phyloP scores from a whole-genome alignment of 2,888 invertebrate genomes.

The Thecophora atra region DNA sequence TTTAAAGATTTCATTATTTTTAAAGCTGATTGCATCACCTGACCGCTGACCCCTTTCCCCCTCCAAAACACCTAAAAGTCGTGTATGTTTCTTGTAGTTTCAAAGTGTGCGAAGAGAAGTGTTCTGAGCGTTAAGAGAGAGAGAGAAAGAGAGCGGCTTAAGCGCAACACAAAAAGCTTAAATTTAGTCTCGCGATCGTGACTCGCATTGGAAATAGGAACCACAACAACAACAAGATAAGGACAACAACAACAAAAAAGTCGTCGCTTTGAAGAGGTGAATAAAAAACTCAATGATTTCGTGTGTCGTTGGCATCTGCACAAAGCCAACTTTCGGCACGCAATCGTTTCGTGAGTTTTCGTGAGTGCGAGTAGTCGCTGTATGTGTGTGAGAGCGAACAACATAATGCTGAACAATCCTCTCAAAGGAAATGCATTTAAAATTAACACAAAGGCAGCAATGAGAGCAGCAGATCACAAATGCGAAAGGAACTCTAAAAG shows the following conservation, averaged over 20 bases:
- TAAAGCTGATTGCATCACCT: background rate
- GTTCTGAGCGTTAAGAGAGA: too few species aligned
- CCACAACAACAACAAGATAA: background rate
- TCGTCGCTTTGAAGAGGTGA: background rate
- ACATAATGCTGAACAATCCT: background rate
- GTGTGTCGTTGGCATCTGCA: background rate
- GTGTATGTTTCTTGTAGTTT: too few species aligned
- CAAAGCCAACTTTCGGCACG: slow-evolving; percentile 29
- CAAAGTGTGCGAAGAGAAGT: too few species aligned
- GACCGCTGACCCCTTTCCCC: background rate
- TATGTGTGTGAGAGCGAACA: slow-evolving; percentile 1
- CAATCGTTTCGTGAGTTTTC: slow-evolving; percentile 22
- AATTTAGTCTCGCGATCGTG: slow-evolving; percentile 27
- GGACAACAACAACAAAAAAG: background rate
- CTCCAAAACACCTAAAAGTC: background rate
- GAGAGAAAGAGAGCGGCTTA: background rate
- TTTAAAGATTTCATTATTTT: too few species aligned
- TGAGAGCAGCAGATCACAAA: background rate
- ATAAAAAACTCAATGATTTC: slow-evolving; percentile 19
- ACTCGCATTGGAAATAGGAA: slow-evolving; percentile 21
- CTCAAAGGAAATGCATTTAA: slow-evolving; percentile 25
- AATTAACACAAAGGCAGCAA: slow-evolving; percentile 15
- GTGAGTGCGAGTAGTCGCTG: background rate
- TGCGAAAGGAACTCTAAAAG: too few species aligned
- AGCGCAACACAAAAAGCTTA: background rate